Evolutionary conservation across 2,113 vertebrate species (phyloP).

Genomic region (Chrysemys picta): DNA sequence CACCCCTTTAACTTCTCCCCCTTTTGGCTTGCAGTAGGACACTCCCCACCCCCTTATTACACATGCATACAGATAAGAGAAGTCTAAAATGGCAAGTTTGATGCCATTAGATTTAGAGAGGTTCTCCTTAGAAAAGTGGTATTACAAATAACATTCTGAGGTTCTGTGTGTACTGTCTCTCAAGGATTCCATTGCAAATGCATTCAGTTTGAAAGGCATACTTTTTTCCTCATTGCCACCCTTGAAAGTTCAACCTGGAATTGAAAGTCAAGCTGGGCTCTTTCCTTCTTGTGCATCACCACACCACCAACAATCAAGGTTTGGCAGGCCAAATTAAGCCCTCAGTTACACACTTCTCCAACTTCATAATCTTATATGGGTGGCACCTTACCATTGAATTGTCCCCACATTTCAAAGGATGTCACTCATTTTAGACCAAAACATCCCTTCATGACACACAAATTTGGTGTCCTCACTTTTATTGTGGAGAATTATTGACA

Average conservation of each 20-base stretch:
- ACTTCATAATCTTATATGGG: accelerated
- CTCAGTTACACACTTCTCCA: accelerated
- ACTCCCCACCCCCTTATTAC: too few relatives aligned
- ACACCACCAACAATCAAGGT: background rate
- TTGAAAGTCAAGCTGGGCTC: background rate
- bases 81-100: too few relatives aligned
- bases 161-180: too few relatives aligned
- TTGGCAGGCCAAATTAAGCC: background rate
- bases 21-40: too few relatives aligned
- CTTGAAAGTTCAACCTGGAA: background rate
- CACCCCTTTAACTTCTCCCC: too few relatives aligned
- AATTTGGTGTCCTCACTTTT: background rate
- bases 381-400: background rate
- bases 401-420: background rate
- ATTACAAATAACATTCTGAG: too few relatives aligned
- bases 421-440: background rate
- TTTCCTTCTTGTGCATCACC: background rate
- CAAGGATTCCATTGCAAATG: background rate
- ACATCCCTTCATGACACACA: background rate
- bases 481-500: too few relatives aligned
- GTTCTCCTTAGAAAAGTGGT: too few relatives aligned
- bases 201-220: background rate
- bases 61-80: too few relatives aligned
- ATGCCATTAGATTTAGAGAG: too few relatives aligned
- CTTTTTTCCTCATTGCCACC: background rate